Evolutionary conservation across 2,113 vertebrate genomes (phyloP).

Genomic region (Phycodurus eques): DNA sequence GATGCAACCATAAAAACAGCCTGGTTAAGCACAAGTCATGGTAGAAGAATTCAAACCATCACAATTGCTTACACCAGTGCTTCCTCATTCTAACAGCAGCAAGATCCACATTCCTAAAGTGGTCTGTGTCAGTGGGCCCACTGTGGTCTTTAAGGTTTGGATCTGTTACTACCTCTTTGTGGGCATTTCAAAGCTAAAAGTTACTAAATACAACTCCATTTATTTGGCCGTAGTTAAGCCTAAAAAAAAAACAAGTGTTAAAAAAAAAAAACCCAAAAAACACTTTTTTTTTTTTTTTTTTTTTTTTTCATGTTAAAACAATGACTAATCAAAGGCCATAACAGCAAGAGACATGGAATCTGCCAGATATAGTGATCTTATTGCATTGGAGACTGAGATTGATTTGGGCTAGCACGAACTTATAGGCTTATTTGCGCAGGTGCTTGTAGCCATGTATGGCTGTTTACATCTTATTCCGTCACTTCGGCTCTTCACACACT

Average conservation of each 20-base stretch:
- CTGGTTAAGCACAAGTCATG: conserved; percentile 25
- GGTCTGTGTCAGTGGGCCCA: conserved; percentile 12
- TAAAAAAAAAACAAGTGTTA: conserved; percentile 8
- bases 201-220: conserved; percentile 25
- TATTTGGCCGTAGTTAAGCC: conserved; percentile 20
- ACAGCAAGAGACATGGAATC: conserved; percentile 21
- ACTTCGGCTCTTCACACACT: conserved; percentile 32
- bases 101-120: conserved; percentile 42
- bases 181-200: conserved; percentile 29
- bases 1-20: conserved; percentile 30
- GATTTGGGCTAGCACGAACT: conserved; percentile 20
- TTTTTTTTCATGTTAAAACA: conserved; percentile 22
- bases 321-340: conserved; percentile 34
- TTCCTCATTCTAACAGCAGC: conserved; percentile 45
- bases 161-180: conserved; percentile 29
- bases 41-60: conserved; percentile 48
- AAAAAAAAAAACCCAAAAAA: too few relatives aligned
- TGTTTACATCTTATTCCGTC: conserved; percentile 21
- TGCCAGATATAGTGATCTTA: conserved; percentile 6
- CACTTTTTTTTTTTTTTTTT: too few relatives aligned
- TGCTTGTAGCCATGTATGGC: conserved; percentile 47
- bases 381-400: conserved; percentile 25
- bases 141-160: conserved; percentile 25
- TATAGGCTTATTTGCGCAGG: conserved; percentile 20
- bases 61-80: conserved; percentile 40